Conservation (phyloP, 2,888 invertebrate genomes). For the Tachystola acroxantha region DNA sequence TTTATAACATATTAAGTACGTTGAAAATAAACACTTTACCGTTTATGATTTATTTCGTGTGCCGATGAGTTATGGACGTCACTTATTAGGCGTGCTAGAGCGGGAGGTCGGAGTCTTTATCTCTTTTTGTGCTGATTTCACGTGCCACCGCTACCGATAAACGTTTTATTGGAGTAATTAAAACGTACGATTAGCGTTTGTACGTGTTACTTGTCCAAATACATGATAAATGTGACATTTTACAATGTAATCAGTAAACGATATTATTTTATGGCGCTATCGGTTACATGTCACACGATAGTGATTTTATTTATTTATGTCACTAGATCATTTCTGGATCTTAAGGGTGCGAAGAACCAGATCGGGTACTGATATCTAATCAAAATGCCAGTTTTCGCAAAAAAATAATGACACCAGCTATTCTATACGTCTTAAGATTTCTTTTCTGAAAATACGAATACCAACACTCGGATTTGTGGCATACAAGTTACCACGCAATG, state of each 20-base stretch:
- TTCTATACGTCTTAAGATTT: too few species aligned
- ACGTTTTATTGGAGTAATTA: slow-evolving; percentile 74
- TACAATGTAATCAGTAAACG: slow-evolving; percentile 46
- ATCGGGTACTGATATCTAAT: too few species aligned
- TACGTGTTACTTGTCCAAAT: slow-evolving; percentile 54
- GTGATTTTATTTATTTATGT: slow-evolving; percentile 34
- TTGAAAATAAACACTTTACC: slow-evolving; percentile 75
- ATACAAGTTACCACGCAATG: neutral
- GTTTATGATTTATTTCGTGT: slow-evolving; percentile 75
- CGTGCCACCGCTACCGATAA: slow-evolving; percentile 67
- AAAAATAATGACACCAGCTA: too few species aligned
- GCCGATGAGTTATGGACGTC: slow-evolving; percentile 68
- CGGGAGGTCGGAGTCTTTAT: slow-evolving; percentile 57
- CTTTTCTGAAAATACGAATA: too few species aligned
- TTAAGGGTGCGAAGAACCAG: too few species aligned
- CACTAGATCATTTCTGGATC: neutral
- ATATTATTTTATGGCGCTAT: slow-evolving; percentile 44
- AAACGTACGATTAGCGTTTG: slow-evolving; percentile 58
- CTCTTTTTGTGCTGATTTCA: slow-evolving; percentile 62
- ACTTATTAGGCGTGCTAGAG: slow-evolving; percentile 58
- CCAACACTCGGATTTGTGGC: too few species aligned
- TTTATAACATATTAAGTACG: slow-evolving; percentile 77
- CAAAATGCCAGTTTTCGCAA: too few species aligned
- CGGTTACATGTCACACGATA: slow-evolving; percentile 36
- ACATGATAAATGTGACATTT: slow-evolving; percentile 62